A percentile compares a stretch with the other conserved stretches of the same genome.
Conservation (phyloP, 2,797 vertebrate genomes). For the Microctenopoma lineatum region DNA sequence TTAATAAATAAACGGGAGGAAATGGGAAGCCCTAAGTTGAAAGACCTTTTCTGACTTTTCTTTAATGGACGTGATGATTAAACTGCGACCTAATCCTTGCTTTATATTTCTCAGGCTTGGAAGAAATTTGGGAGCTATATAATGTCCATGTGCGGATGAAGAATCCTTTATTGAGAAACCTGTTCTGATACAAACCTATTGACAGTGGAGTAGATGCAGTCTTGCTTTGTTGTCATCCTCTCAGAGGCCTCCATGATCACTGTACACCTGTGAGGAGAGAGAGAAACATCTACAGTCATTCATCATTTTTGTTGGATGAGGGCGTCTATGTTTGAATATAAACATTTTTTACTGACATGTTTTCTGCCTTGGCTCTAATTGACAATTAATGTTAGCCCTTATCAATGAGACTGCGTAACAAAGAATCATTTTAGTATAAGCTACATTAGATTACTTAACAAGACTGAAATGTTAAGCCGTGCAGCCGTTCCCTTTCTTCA, state of each 20-base stretch:
- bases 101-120: slow-evolving; percentile 38
- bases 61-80: slow-evolving; percentile 51
- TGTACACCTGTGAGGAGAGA: slow-evolving; percentile 53
- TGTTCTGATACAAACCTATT: slow-evolving; percentile 61
- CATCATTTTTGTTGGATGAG: neutral
- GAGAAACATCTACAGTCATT: slow-evolving; percentile 1
- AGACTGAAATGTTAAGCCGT: slow-evolving; percentile 4
- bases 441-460: neutral
- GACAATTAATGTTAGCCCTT: no score
- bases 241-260: slow-evolving; percentile 63
- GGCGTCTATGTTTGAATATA: neutral
- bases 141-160: neutral
- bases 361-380: no score
- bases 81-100: slow-evolving; percentile 20
- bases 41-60: slow-evolving; percentile 55
- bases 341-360: neutral
- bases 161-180: neutral
- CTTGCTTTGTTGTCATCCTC: slow-evolving; percentile 58
- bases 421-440: neutral
- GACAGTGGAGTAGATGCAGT: slow-evolving; percentile 61
- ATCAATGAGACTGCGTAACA: no score
- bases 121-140: neutral
- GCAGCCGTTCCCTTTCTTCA: slow-evolving; percentile 8
- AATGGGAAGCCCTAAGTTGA: slow-evolving; percentile 68
- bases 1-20: slow-evolving; percentile 81